These are phyloP conservation scores for Tholera decimalis DNA, from an alignment of 2,888 invertebrate genomes.

Conservation along the genomic window DNA sequence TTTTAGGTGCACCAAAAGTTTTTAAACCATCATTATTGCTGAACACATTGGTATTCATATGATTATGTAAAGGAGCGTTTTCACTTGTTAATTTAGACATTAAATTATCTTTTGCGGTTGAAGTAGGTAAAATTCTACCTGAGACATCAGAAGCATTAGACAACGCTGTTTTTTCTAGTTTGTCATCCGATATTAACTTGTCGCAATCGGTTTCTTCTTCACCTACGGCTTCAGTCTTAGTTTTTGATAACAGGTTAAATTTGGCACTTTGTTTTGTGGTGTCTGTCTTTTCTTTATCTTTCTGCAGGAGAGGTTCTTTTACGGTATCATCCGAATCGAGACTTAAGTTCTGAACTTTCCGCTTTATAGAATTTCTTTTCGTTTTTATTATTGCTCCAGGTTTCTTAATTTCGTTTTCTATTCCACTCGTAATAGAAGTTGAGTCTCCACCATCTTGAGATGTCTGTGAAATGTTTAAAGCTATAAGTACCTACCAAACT, in stretches of 20 bases:
- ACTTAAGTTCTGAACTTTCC: constrained; percentile 81
- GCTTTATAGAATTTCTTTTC: constrained; percentile 85
- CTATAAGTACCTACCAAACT: constrained; percentile 10
- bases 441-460: constrained; percentile 86
- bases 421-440: constrained; percentile 83
- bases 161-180: constrained; percentile 57
- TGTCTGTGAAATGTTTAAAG: constrained; percentile 76
- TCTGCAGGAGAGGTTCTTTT: constrained; percentile 85
- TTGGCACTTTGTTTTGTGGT: constrained; percentile 83
- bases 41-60: constrained; percentile 84
- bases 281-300: constrained; percentile 78
- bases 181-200: constrained; percentile 70
- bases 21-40: constrained; percentile 68
- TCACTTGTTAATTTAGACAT: constrained; percentile 62
- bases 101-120: constrained; percentile 65
- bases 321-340: constrained; percentile 85
- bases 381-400: constrained; percentile 86
- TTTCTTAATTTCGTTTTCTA: constrained; percentile 85
- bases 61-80: constrained; percentile 73
- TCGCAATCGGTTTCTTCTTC: constrained; percentile 73
- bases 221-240: constrained; percentile 81
- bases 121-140: constrained; percentile 62
- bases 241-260: constrained; percentile 78
- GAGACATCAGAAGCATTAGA: constrained; percentile 58
- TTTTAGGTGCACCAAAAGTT: constrained; percentile 71